phyloP scores from a whole-genome alignment of 2,888 invertebrate species.

The Eutolmus rufibarbis region DNA sequence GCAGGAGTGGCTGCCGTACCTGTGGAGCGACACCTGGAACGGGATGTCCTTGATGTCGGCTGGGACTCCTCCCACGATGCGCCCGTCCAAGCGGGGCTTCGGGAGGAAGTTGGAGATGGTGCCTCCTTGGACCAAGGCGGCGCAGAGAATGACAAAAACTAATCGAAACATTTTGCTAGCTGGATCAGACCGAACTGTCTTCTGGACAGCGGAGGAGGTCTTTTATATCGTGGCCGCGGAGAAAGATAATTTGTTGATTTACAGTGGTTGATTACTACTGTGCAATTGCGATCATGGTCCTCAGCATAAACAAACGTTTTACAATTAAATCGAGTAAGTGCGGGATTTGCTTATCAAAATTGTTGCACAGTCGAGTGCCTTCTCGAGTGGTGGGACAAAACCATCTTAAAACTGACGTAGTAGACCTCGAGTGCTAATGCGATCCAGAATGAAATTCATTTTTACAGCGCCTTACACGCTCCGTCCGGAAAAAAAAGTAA shows the following conservation, averaged over 20 bases:
- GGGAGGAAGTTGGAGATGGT: neutral
- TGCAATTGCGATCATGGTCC: neutral
- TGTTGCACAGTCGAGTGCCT: neutral
- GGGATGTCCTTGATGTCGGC: conserved; percentile 61
- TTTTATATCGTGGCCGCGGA: neutral
- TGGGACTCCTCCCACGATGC: conserved; percentile 63
- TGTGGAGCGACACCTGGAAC: conserved; percentile 63
- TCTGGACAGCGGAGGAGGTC: neutral
- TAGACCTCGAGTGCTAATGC: neutral
- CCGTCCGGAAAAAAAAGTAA: neutral
- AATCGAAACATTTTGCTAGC: conserved; percentile 9
- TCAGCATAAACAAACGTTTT: neutral
- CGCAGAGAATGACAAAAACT: neutral
- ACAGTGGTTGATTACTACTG: neutral
- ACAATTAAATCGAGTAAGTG: neutral
- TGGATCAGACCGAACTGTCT: neutral
- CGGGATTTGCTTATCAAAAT: neutral
- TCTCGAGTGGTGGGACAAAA: neutral
- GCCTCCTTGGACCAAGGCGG: neutral
- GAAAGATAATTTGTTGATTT: neutral
- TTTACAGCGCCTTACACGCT: neutral
- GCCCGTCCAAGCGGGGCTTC: conserved; percentile 50
- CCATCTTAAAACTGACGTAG: neutral
- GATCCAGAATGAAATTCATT: neutral
- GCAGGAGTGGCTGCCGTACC: conserved; percentile 59